Base-by-base conservation (phyloP, 2,888 invertebrate species). In the Cosmia pyralina region DNA sequence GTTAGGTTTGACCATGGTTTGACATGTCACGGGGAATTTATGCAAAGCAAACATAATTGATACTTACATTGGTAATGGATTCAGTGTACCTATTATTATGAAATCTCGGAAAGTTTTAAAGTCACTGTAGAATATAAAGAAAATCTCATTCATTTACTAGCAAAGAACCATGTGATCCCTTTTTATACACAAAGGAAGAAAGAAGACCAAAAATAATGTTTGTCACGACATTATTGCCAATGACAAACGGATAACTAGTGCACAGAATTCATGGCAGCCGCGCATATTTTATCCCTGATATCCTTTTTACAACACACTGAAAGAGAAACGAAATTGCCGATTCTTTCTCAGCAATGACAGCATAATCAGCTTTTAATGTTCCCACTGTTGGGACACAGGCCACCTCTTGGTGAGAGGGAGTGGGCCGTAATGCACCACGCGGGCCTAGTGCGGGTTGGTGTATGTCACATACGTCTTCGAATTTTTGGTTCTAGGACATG, bases 41-140 rank as follows among this genome's bases (percentile, higher is more conserved):
- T 44, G 38, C 10, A 28, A 53, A 48, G 15, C 19, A 34, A n/a
- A 79, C 50, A n/a, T 80, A 53, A 76, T 64, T 82, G 28, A 46
- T 41, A 28, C 62, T 63, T 63, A 62, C 48, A 38, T 58, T 62
- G 28, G 59, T 63, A 63, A 65, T 41, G 17, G 7, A 59, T 38
- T 4, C 5, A 0, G 38, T 13, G 2, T 8, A 22, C 19, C 13
- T 41, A 19, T 28, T 28, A 41, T 46, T 63, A 41, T 50, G 2
- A 48, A 59, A 60, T 17, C 34, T 60, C 5, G 46, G 52, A 38
- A 41, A 55, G 22, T 60, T 34, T 50, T 44, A 41, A n/a, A n/a
- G 5, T 28, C 44, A 38, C 8, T 4, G 19, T 4, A 19, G 5
- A 41, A 17, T n/a, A n/a, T n/a, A 62, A 28, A 46, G 4, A 34